A percentile compares a stretch with the other conserved stretches of the same genome.
Evolutionary conservation across 2,113 vertebrate species (phyloP).

Genomic region (Calcarius ornatus): DNA sequence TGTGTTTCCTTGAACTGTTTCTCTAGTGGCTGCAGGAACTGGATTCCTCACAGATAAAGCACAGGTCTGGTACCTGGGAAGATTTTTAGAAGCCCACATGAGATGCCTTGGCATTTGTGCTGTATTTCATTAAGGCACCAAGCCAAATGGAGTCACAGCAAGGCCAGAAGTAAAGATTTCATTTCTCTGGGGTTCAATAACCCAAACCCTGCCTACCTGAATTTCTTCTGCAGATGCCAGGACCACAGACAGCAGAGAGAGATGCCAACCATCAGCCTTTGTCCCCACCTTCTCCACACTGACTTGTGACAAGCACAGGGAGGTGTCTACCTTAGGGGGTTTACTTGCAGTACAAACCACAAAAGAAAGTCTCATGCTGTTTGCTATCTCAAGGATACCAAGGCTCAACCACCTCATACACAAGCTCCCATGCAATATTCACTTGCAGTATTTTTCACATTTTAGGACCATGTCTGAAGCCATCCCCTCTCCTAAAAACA

Average conservation of each 20-base stretch:
- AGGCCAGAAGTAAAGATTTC: neutral
- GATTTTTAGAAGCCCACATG: neutral
- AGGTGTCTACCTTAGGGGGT: neutral
- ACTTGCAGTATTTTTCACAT: neutral
- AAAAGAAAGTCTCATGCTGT: neutral
- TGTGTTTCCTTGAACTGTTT: neutral
- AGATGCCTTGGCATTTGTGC: neutral
- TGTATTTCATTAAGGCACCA: neutral
- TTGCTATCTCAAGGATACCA: neutral
- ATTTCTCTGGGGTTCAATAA: neutral
- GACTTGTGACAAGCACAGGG: rapidly evolving
- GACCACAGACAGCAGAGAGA: neutral
- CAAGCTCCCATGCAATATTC: neutral
- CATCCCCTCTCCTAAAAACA: neutral
- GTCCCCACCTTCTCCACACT: neutral
- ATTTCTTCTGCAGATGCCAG: neutral
- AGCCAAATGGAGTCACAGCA: neutral
- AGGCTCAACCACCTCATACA: neutral
- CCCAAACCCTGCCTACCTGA: neutral
- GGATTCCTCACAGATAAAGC: neutral
- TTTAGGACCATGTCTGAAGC: neutral
- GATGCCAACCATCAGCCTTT: neutral
- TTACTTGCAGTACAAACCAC: neutral
- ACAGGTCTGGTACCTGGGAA: neutral
- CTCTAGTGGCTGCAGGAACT: neutral